Evolutionary conservation across 2,888 invertebrate species (phyloP).

Genomic region (Dysmachus trigonus): DNA sequence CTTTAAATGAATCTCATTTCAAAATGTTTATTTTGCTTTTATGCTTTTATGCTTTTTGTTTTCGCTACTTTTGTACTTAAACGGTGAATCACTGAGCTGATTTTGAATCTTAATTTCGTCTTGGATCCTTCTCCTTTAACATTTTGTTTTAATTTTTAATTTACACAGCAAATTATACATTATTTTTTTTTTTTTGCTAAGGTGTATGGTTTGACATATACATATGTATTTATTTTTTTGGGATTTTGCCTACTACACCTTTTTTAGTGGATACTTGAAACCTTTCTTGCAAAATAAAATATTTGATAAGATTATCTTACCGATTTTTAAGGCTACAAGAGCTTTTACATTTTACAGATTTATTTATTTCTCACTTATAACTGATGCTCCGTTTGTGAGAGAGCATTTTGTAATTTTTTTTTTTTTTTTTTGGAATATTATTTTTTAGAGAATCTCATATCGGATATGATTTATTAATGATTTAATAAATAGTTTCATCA

Average conservation of each 20-base stretch:
- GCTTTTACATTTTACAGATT: conserved; percentile 1
- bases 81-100: conserved; percentile 65
- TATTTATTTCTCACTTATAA: not conserved
- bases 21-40: not conserved
- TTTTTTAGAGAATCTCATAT: conserved; percentile 59
- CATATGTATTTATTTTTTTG: not conserved
- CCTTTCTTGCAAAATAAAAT: conserved; percentile 20
- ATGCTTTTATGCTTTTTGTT: not conserved
- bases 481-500: not conserved
- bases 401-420: conserved; percentile 1
- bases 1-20: conserved; percentile 1
- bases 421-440: conserved; percentile 54
- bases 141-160: not conserved
- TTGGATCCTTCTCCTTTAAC: conserved; percentile 47
- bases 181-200: too few species aligned
- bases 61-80: conserved; percentile 62
- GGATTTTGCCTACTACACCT: not conserved
- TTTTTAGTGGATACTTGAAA: conserved; percentile 20
- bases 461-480: not conserved
- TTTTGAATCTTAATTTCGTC: conserved; percentile 35
- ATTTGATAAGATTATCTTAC: not conserved
- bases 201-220: not conserved
- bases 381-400: not conserved
- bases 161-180: not conserved
- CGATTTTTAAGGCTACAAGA: not conserved